Base-by-base conservation (phyloP, 1,140 invertebrate species). In the Euwallacea similis region DNA sequence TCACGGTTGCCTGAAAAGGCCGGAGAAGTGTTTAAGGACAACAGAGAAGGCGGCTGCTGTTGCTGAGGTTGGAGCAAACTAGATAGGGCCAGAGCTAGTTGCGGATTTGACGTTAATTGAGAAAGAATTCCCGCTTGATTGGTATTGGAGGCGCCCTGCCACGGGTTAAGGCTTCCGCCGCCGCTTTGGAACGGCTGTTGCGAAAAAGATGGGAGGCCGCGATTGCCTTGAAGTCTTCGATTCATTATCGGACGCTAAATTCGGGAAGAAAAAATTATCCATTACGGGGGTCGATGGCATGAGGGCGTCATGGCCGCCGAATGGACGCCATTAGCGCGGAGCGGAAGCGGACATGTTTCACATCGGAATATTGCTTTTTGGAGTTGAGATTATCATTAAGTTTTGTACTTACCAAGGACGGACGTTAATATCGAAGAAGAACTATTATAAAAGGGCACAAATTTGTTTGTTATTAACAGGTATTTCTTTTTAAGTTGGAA, bases 11-110 rank as follows among this genome's bases (percentile, higher is more conserved):
- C 76, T 75, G 72, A 77, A 76, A 76, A 78, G 69, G 75, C 76
- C 74, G 78, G 76, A 73, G 76, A 74, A 59, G 80, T 79, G 74
- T 79, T 79, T 73, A 81, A 74, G 74, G 79, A 80, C 76, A 81
- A 79, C 75, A 81, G 79, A 61, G 80, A 81, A 64, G 80, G 80
- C 72, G 80, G 80, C 66, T 73, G 73, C 72, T 76, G 73, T 73
- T 77, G 76, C 68, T 80, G 79, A 50, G 74, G 76, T 73, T 81
- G 80, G 63, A 81, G 77, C 74, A 81, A 77, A 76, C 76, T 81
- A 74, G 75, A 77, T 67, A 81, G 72, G 77, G 80, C 79, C 66
- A 81, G 79, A 73, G 80, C 80, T 71, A 81, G 79, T 77, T 81
- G 80, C 56, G 75, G 79, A 72, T 76, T 80, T 75, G 76, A 78